Conservation (phyloP, 2,113 vertebrate genomes). For the Tragelaphus imberbis region DNA sequence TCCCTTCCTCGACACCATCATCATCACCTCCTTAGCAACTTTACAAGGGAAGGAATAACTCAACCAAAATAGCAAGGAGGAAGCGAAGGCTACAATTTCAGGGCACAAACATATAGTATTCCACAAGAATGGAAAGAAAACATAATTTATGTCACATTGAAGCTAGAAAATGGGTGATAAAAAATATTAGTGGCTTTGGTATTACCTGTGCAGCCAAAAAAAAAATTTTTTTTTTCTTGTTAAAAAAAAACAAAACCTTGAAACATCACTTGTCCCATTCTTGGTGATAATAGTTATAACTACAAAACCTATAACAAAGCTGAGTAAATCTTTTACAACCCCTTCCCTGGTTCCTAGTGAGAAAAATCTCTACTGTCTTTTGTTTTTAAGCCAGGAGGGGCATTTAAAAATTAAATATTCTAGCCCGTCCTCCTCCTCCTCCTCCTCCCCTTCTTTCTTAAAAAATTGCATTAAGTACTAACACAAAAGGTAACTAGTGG, state of each 20-base stretch:
- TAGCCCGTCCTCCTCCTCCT: constrained; percentile 71
- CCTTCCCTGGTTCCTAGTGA: background rate
- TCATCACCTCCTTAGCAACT: constrained; percentile 60
- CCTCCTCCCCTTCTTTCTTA: constrained; percentile 75
- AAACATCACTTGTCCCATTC: background rate
- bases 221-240: background rate
- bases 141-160: constrained; percentile 24
- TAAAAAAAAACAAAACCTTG: background rate
- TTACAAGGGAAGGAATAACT: constrained; percentile 61
- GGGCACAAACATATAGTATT: background rate
- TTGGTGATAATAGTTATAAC: constrained; percentile 27
- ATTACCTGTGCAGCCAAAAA: background rate
- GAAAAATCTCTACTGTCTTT: constrained; percentile 53
- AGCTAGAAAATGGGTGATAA: constrained; percentile 42
- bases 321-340: constrained; percentile 12
- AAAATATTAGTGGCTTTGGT: constrained; percentile 16
- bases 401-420: constrained; percentile 75
- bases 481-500: constrained; percentile 88
- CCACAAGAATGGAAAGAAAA: constrained; percentile 28
- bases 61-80: constrained; percentile 41
- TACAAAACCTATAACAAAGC: constrained; percentile 10
- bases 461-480: constrained; percentile 79
- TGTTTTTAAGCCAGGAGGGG: constrained; percentile 65
- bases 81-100: background rate
- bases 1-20: background rate